Conservation (phyloP, 2,888 invertebrate genomes). For the Eupithecia abbreviata region DNA sequence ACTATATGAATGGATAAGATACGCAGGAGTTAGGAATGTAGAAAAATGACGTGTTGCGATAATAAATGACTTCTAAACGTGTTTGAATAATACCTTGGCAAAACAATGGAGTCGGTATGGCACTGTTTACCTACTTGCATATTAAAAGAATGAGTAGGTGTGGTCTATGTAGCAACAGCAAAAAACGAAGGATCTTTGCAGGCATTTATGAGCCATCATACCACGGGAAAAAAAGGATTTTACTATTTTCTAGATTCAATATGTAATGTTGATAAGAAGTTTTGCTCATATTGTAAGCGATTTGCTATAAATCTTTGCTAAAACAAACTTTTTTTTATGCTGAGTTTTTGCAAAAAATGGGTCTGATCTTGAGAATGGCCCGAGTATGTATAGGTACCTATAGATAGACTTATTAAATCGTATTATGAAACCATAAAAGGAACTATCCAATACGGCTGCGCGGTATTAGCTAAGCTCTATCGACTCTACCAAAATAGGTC, state of each 20-base stretch:
- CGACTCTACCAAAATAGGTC: background rate
- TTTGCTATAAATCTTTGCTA: too few relatives aligned
- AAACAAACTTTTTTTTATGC: too few relatives aligned
- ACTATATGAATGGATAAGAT: slow-evolving; percentile 59
- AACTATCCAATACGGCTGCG: background rate
- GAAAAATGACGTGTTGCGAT: slow-evolving; percentile 32
- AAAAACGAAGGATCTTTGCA: background rate
- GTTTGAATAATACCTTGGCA: slow-evolving; percentile 20
- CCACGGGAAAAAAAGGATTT: too few relatives aligned
- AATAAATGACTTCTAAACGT: slow-evolving; percentile 18
- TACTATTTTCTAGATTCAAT: too few relatives aligned
- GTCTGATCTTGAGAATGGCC: background rate
- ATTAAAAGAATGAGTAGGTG: slow-evolving; percentile 10
- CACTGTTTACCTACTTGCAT: slow-evolving; percentile 14
- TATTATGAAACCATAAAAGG: background rate
- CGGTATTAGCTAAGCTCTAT: background rate
- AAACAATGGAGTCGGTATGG: slow-evolving; percentile 14
- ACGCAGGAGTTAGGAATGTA: slow-evolving; percentile 58
- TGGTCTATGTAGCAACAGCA: background rate
- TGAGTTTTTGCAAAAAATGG: too few relatives aligned
- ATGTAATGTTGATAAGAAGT: too few relatives aligned
- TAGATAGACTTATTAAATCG: background rate
- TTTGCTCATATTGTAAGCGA: too few relatives aligned
- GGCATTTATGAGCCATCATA: too few relatives aligned
- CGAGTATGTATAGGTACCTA: background rate